A percentile compares a stretch with the other conserved stretches of the same genome.
These are phyloP conservation scores for Julus scanicus DNA, from an alignment of 2,888 invertebrate species.

Conservation along the genomic window DNA sequence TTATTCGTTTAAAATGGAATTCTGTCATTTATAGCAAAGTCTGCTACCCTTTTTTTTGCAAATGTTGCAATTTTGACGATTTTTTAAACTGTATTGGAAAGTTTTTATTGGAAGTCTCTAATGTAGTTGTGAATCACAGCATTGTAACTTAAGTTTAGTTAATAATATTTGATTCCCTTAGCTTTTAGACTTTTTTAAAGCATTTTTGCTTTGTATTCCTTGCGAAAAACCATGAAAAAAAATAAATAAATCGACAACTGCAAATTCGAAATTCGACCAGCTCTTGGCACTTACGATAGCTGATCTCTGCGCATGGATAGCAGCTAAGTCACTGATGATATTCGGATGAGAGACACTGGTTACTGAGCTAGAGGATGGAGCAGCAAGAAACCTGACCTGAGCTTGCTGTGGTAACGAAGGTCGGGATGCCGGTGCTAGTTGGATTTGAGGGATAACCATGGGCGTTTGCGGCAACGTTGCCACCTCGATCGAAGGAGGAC, in stretches of 20 bases:
- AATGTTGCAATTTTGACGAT: too few relatives aligned
- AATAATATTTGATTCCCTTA: not conserved
- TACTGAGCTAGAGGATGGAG: conserved; percentile 51
- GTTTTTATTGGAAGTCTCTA: not conserved
- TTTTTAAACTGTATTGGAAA: too few relatives aligned
- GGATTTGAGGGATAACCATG: conserved; percentile 59
- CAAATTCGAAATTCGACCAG: not conserved
- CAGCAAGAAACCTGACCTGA: conserved; percentile 44
- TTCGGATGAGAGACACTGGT: conserved; percentile 46
- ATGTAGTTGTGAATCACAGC: too few relatives aligned
- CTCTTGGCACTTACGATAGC: conserved; percentile 4
- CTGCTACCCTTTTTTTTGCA: too few relatives aligned
- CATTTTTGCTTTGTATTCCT: not conserved
- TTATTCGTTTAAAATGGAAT: too few relatives aligned
- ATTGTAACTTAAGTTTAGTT: not conserved
- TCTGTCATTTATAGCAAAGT: too few relatives aligned
- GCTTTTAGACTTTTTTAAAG: not conserved
- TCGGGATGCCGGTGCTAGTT: conserved; percentile 57
- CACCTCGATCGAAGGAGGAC: conserved; percentile 83
- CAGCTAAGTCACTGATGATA: not conserved
- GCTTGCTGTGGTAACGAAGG: conserved; percentile 44
- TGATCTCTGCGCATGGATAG: conserved; percentile 19
- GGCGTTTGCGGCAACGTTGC: conserved; percentile 69
- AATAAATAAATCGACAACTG: too few relatives aligned
- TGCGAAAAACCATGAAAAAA: too few relatives aligned